These are phyloP conservation scores for Eugnorisma glareosa DNA, from an alignment of 2,888 invertebrate genomes.

Conservation along the genomic window DNA sequence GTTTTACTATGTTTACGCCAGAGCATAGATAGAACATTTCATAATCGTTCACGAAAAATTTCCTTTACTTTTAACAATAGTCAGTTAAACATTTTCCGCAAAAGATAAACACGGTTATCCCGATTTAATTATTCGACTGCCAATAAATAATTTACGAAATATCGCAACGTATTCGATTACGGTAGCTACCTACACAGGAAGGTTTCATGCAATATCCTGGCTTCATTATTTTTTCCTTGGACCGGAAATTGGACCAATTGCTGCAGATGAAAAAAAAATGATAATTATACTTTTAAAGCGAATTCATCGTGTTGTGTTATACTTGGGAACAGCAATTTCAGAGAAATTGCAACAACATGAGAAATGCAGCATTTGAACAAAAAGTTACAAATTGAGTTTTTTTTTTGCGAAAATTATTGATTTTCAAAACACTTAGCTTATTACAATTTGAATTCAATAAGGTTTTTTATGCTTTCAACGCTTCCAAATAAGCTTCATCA, in stretches of 20 bases:
- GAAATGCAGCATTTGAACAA: not conserved
- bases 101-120: not conserved
- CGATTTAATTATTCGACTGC: slow-evolving; percentile 9
- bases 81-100: not conserved
- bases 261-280: slow-evolving; percentile 4
- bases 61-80: not conserved
- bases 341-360: not conserved
- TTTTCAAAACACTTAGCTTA: not conserved
- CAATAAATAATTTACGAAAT: slow-evolving; percentile 11
- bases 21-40: not conserved
- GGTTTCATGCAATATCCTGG: slow-evolving; percentile 52
- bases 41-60: not conserved
- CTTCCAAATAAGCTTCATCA: too few species aligned
- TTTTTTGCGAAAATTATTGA: not conserved
- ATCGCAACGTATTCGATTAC: slow-evolving; percentile 37
- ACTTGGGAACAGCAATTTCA: not conserved
- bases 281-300: not conserved
- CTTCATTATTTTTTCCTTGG: slow-evolving; percentile 57
- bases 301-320: not conserved
- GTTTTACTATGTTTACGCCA: not conserved
- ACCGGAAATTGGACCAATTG: slow-evolving; percentile 59
- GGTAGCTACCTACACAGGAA: slow-evolving; percentile 8
- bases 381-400: not conserved
- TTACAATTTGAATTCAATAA: too few species aligned
- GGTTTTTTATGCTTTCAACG: too few species aligned